Conservation (phyloP, 2,888 invertebrate genomes). For the Latheticus oryzae region DNA sequence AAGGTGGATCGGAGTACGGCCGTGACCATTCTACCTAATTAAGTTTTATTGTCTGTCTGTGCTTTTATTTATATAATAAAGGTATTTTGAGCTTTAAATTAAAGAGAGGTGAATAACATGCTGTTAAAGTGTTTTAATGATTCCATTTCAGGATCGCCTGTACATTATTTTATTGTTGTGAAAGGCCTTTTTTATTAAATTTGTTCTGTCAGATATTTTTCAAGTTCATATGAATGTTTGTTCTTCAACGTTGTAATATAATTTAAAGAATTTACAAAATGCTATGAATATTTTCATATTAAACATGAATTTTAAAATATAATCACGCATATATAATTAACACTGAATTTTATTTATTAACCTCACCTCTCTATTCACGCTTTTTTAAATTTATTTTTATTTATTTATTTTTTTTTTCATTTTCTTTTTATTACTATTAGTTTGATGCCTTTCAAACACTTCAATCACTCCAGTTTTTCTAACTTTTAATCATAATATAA, state of each 20-base stretch:
- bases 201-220: conserved; percentile 58
- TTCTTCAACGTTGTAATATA: conserved; percentile 64
- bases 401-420: conserved; percentile 4
- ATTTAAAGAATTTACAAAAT: conserved; percentile 64
- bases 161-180: conserved; percentile 62
- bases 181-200: conserved; percentile 61
- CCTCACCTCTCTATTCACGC: conserved; percentile 39
- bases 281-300: conserved; percentile 66
- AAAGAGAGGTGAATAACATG: conserved; percentile 64
- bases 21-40: conserved; percentile 59
- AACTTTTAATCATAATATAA: no score
- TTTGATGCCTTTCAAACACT: no score
- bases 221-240: conserved; percentile 60
- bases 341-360: conserved; percentile 58
- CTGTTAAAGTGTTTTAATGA: conserved; percentile 61
- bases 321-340: conserved; percentile 64
- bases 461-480: no score
- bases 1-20: conserved; percentile 62
- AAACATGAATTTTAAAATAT: conserved; percentile 65
- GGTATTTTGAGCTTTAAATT: conserved; percentile 64
- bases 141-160: conserved; percentile 61
- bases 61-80: conserved; percentile 64
- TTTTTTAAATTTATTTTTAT: conserved; percentile 13
- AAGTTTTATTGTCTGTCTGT: conserved; percentile 63
- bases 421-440: no score